phyloP scores from a whole-genome alignment of 2,888 invertebrate genomes.

The Ryuthela nishihirai region DNA sequence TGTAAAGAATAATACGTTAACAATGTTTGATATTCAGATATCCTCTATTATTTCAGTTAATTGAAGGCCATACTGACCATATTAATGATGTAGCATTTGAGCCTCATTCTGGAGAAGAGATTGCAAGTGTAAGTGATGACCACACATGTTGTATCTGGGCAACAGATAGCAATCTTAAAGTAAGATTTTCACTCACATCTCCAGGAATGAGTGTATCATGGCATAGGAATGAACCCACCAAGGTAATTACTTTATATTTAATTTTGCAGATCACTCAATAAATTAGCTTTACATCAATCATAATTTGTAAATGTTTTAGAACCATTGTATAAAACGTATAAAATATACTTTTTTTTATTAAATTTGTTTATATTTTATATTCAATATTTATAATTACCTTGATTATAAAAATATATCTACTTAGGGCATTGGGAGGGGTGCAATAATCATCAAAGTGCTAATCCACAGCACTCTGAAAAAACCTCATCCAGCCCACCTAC shows the following conservation, averaged over 20 bases:
- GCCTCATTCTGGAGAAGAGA: constrained; percentile 60
- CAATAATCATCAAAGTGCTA: too few relatives aligned
- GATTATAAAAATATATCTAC: too few relatives aligned
- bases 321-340: neutral
- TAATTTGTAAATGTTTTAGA: neutral
- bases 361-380: too few relatives aligned
- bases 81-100: constrained; percentile 68
- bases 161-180: constrained; percentile 55
- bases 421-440: too few relatives aligned
- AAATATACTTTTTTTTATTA: neutral
- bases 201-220: constrained; percentile 61
- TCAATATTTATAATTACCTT: too few relatives aligned
- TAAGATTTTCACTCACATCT: constrained; percentile 62
- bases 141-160: constrained; percentile 67
- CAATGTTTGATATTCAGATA: too few relatives aligned
- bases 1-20: too few relatives aligned
- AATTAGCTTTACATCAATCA: neutral
- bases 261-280: neutral
- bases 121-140: constrained; percentile 74
- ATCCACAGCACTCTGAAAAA: too few relatives aligned
- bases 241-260: constrained; percentile 48
- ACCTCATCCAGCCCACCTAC: too few relatives aligned
- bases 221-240: constrained; percentile 66
- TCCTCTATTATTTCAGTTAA: too few relatives aligned
- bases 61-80: constrained; percentile 59